A percentile compares a stretch with the other conserved stretches of the same genome.
phyloP scores from a whole-genome alignment of 2,888 invertebrate species.

The Phortica okadai region DNA sequence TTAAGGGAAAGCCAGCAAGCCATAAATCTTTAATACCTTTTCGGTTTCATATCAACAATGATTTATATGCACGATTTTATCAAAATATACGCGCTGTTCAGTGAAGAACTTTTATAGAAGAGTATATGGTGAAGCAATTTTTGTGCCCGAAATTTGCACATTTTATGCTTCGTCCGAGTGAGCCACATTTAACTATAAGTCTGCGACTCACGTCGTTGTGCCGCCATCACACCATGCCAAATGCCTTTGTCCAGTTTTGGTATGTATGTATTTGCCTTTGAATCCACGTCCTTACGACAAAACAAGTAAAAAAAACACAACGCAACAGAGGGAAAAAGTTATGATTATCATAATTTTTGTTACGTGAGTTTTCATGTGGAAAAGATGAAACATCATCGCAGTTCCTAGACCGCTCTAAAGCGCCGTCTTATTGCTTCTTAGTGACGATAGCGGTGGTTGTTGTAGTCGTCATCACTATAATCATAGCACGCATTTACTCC shows the following conservation, averaged over 20 bases:
- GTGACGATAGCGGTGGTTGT: slow-evolving; percentile 39
- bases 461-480: slow-evolving; percentile 75
- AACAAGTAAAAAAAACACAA: slow-evolving; percentile 39
- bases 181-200: neutral
- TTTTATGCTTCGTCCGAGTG: slow-evolving; percentile 19
- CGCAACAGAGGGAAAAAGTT: slow-evolving; percentile 55
- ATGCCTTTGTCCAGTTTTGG: slow-evolving; percentile 47
- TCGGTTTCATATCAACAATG: slow-evolving; percentile 69
- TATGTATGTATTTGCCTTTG: slow-evolving; percentile 5
- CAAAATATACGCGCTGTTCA: slow-evolving; percentile 55
- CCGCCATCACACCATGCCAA: slow-evolving; percentile 5
- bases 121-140: slow-evolving; percentile 2
- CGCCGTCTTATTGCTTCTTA: slow-evolving; percentile 12
- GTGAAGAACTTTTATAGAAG: neutral
- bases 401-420: slow-evolving; percentile 33
- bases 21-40: slow-evolving; percentile 74
- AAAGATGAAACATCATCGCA: slow-evolving; percentile 72
- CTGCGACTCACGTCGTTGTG: neutral
- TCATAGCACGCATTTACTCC: slow-evolving; percentile 75
- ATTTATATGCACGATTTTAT: slow-evolving; percentile 73
- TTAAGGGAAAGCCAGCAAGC: slow-evolving; percentile 29
- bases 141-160: slow-evolving; percentile 36
- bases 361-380: slow-evolving; percentile 73
- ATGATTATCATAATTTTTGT: slow-evolving; percentile 75
- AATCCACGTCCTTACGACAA: slow-evolving; percentile 56